phyloP scores from a whole-genome alignment of 2,888 invertebrate genomes.

The Acanthosepion pharaonis region DNA sequence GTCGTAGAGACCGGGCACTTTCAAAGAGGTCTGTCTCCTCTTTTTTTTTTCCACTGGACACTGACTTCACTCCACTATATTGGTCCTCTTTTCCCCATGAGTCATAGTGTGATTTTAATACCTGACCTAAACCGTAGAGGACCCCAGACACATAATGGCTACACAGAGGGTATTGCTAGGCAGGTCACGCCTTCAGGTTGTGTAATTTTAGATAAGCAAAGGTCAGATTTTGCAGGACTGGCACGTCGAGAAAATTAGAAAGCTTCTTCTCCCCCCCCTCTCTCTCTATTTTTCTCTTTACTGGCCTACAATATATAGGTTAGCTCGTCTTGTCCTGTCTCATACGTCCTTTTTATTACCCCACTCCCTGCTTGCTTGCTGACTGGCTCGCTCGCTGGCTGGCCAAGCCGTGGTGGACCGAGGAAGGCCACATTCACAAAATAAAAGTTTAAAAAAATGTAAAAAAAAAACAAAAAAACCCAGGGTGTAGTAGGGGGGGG shows the following conservation, averaged over 20 bases:
- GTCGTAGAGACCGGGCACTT: not conserved
- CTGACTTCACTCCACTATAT: not conserved
- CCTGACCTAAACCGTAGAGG: constrained; percentile 44
- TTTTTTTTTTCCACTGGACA: not conserved
- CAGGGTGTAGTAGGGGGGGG: not conserved
- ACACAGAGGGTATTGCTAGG: constrained; percentile 44
- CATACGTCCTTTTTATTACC: not conserved
- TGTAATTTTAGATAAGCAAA: constrained; percentile 48
- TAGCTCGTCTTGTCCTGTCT: constrained; percentile 15
- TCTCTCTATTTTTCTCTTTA: not conserved
- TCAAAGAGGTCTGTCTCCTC: not conserved
- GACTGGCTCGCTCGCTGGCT: not conserved
- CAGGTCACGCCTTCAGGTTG: constrained; percentile 47
- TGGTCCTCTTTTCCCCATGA: constrained; percentile 1
- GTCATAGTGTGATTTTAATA: constrained; percentile 37
- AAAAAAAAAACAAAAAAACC: not conserved
- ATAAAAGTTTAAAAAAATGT: not conserved
- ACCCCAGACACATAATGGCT: constrained; percentile 43
- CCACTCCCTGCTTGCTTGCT: not conserved
- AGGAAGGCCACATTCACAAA: constrained; percentile 20
- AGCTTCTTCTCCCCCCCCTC: not conserved
- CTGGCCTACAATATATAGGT: constrained; percentile 23
- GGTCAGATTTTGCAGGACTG: constrained; percentile 42
- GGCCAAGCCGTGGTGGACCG: not conserved
- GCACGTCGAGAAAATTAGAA: constrained; percentile 43